Base-by-base conservation (phyloP, 2,113 vertebrate species). In the Chaetops frenatus region DNA sequence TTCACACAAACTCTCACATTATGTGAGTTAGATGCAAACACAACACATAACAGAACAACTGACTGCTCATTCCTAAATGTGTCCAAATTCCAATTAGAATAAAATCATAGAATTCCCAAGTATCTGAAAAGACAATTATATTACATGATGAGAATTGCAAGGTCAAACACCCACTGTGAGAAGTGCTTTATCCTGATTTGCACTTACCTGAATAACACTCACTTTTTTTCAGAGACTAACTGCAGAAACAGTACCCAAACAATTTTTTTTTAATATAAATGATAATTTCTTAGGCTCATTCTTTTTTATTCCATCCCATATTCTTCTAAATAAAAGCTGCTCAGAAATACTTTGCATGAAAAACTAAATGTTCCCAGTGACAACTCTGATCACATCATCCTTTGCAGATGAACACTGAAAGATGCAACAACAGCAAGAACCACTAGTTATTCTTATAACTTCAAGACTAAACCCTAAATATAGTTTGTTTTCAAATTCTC, bases 281-380 rank as follows among this genome's bases (percentile, higher is more conserved):
- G 1, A 9, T 36, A 15, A 88, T 45, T 94, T 81, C 67, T 85
- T 60, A 61, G 35, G 56, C 15, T n/a, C 12, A 12, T 35, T 85
- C 12, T 76, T 81, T 80, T 38, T n/a, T 18, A 93, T 44, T 74
- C 47, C 29, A 88, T n/a, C 27, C 25, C 25, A 36, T 15, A 54
- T 22, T 86, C 85, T 40, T 70, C 65, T 64, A 74, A 94, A 58
- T 27, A 67, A 84, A 53, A 95, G 53, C 58, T 77, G 42, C 48
- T 66, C 89, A 85, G 91, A 92, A 96, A 92, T 77, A 94, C 62
- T 88, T 64, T 8, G 48, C 90, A 42, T 50, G 80, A 71, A 92
- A 90, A 96, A 95, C 90, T 36, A 81, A 90, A 67, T 67, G 92
- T 95, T 93, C 93, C 94, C 80, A 79, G 29, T 93, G 90, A 96